These are phyloP conservation scores for Frankliniella intonsa DNA, from an alignment of 2,888 invertebrate species.

Conservation along the genomic window DNA sequence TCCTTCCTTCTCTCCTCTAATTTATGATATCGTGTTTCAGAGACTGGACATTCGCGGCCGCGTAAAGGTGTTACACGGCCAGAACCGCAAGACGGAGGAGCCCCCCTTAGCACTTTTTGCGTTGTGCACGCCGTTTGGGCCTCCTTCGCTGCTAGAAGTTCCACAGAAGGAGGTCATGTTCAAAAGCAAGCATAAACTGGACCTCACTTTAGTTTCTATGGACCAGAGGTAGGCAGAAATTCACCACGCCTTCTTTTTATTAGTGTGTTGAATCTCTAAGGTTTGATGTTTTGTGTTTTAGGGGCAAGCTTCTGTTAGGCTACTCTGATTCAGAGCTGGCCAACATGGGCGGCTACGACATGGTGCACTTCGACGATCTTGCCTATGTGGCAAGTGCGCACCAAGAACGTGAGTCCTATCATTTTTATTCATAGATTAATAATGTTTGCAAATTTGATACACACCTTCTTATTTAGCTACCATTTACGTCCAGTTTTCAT, in stretches of 20 bases:
- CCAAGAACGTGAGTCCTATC: conserved; percentile 83
- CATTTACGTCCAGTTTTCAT: too few relatives aligned
- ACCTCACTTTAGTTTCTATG: conserved; percentile 93
- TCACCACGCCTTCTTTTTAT: conserved; percentile 30
- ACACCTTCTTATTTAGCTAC: conserved; percentile 13
- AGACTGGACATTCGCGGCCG: conserved; percentile 96
- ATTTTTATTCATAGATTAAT: conserved; percentile 33
- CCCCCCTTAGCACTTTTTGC: conserved; percentile 94
- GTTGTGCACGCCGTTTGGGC: conserved; percentile 98
- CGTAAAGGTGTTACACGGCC: conserved; percentile 92
- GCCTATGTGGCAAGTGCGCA: conserved; percentile 98
- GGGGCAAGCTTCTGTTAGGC: conserved; percentile 91
- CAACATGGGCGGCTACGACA: conserved; percentile 93
- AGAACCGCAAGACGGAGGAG: conserved; percentile 90
- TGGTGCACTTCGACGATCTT: conserved; percentile 96
- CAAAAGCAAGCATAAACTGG: conserved; percentile 98
- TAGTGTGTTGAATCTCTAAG: conserved; percentile 13
- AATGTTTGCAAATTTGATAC: conserved; percentile 33
- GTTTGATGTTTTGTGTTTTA: conserved; percentile 45
- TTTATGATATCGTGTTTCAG: conserved; percentile 51
- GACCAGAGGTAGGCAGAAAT: conserved; percentile 70
- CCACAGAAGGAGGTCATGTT: conserved; percentile 99
- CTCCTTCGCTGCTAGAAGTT: conserved; percentile 92
- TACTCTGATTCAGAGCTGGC: conserved; percentile 88
- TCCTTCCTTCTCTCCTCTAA: too few relatives aligned